Base-by-base conservation (phyloP, 92 coral and sea anemone species). In the Nematostella vectensis region DNA sequence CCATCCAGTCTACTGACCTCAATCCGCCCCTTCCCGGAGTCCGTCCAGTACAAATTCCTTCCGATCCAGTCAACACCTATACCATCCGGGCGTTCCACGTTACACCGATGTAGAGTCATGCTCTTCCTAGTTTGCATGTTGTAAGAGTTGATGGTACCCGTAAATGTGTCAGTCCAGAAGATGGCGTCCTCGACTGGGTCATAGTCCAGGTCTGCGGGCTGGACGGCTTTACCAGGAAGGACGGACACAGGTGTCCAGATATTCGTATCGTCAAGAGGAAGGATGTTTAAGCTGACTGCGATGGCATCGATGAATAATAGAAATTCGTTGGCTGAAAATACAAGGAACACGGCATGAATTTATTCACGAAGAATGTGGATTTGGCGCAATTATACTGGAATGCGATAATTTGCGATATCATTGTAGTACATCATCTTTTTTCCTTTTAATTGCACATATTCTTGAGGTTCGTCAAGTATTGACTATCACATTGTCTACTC, bases 1-100 rank as follows among this genome's bases (percentile, higher is more conserved):
- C 85, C 85, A 31, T 78, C 70, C 27, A 75, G 11, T 1, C 82
- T 80, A 22, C 79, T 59, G 23, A 83, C 79, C 48, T 78, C 82
- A 25, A 83, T 73, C 31, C 59, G 59, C 12, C 62, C 71, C 24
- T 54, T 68, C 4, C 50, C 53, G 17, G 74, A 29, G 31, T 83
- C 93, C 3, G 75, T 63, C 93, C 93, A 83, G 48, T 72, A 83
- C 3, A 83, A 50, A 26, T 63, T 78, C 9, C 68, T 23, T 15
- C 62, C 80, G 17, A 65, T 60, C 93, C 93, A 83, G 26, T 83
- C 93, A 22, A 83, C 71, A 3, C 80, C 93, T 27, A 83, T 42
- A 3, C 85, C 80, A 45, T 56, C 71, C 1, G 81, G 78, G 28
- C 19, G 50, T 19, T 25, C 37, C 12, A 83, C 63, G 27, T 77